phyloP scores from a whole-genome alignment of 1,140 invertebrate genomes.

The Drosophila persimilis region DNA sequence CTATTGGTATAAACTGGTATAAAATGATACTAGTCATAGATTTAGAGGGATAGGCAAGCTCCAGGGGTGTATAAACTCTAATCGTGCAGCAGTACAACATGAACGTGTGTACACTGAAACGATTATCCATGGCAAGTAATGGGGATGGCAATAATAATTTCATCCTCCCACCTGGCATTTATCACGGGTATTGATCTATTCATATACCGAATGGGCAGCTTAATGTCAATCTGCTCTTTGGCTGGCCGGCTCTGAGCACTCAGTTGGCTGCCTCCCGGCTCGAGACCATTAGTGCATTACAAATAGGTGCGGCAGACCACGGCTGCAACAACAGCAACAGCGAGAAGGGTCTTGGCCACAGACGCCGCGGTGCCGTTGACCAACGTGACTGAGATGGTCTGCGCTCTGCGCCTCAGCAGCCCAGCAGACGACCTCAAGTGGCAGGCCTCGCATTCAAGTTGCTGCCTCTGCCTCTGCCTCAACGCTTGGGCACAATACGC shows the following conservation, averaged over 20 bases:
- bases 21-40: too few relatives aligned
- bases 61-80: too few relatives aligned
- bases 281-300: constrained; percentile 73
- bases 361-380: constrained; percentile 75
- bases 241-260: constrained; percentile 19
- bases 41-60: too few relatives aligned
- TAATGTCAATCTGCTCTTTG: constrained; percentile 70
- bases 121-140: constrained; percentile 26
- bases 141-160: constrained; percentile 42
- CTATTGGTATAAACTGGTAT: too few relatives aligned
- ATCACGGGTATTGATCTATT: constrained; percentile 60
- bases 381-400: constrained; percentile 59
- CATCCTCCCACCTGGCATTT: constrained; percentile 57
- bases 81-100: constrained; percentile 12
- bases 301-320: constrained; percentile 75
- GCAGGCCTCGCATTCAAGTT: constrained; percentile 68
- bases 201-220: constrained; percentile 58
- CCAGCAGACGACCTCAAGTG: constrained; percentile 74
- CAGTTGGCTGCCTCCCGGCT: constrained; percentile 22
- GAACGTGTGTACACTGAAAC: not conserved
- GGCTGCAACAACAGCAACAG: constrained; percentile 33
- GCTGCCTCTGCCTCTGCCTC: constrained; percentile 32
- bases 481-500: constrained; percentile 62
- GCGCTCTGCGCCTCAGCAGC: constrained; percentile 12
- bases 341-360: constrained; percentile 61